phyloP scores from a whole-genome alignment of 1,140 invertebrate species.

The Aphidius ervi region DNA sequence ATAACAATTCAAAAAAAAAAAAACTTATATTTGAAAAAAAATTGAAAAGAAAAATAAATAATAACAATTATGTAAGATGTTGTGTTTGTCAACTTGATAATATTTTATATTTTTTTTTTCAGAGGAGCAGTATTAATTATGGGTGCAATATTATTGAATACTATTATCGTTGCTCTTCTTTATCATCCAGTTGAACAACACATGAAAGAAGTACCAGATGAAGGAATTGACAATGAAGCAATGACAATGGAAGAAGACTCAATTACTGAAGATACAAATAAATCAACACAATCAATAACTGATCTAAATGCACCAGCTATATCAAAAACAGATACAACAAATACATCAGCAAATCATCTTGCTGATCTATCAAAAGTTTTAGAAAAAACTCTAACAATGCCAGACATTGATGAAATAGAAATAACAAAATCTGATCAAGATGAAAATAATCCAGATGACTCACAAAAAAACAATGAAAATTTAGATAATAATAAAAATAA shows the following conservation, averaged over 20 bases:
- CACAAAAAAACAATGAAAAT: no score
- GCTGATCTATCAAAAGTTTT: slow-evolving; percentile 7
- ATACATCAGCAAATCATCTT: not conserved
- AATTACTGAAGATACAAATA: not conserved
- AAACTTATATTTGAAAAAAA: no score
- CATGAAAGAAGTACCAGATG: slow-evolving; percentile 61
- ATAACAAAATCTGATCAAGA: not conserved
- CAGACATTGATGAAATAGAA: not conserved
- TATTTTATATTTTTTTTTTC: slow-evolving; percentile 27
- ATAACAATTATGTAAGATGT: no score
- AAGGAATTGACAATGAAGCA: slow-evolving; percentile 54
- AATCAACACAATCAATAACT: slow-evolving; percentile 6
- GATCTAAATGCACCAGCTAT: slow-evolving; percentile 1
- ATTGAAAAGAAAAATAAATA: no score
- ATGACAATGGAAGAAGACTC: slow-evolving; percentile 33
- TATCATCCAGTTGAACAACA: slow-evolving; percentile 78
- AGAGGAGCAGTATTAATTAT: slow-evolving; percentile 74
- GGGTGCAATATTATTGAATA: slow-evolving; percentile 74
- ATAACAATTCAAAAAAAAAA: no score
- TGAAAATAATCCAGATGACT: no score
- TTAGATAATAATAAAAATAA: slow-evolving; percentile 1
- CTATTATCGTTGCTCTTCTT: slow-evolving; percentile 71
- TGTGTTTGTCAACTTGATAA: not conserved
- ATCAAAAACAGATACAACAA: not conserved
- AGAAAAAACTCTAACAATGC: slow-evolving; percentile 4